phyloP scores from a whole-genome alignment of 2,113 vertebrate species.

The Cyprinus carpio region DNA sequence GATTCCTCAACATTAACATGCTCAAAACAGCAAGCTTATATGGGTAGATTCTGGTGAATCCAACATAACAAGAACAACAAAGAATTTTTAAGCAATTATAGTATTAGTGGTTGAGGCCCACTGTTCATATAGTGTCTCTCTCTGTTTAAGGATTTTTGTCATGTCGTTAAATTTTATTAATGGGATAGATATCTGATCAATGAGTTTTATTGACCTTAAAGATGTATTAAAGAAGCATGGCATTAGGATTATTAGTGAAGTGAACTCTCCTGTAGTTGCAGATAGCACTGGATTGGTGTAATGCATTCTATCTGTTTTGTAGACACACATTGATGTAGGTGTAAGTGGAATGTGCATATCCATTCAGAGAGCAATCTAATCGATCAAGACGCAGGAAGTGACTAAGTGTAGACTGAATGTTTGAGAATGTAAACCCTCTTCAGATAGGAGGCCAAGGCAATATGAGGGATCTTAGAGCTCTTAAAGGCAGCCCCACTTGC shows the following conservation, averaged over 20 bases:
- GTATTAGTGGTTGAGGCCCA: background rate
- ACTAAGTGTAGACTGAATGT: slow-evolving; percentile 6
- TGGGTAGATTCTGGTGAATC: background rate
- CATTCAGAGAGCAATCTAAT: background rate
- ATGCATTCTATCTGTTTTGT: background rate
- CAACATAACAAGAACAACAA: no score
- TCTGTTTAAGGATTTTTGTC: background rate
- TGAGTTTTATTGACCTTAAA: background rate
- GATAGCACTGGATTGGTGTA: background rate
- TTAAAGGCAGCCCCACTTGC: slow-evolving; percentile 74
- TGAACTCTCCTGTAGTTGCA: background rate
- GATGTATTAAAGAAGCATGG: background rate
- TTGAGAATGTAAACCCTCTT: slow-evolving; percentile 43
- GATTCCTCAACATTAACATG: background rate
- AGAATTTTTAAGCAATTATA: background rate
- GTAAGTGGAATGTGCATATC: background rate
- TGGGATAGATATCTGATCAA: background rate
- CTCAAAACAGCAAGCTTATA: background rate
- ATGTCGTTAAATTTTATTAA: background rate
- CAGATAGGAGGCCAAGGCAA: slow-evolving; percentile 34
- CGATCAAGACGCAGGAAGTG: background rate
- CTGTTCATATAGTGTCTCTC: no score
- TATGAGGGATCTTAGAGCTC: slow-evolving; percentile 55
- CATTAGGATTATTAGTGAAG: background rate
- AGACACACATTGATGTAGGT: background rate